Conservation (phyloP, 1,140 invertebrate species). For the Aphidius ervi region DNA sequence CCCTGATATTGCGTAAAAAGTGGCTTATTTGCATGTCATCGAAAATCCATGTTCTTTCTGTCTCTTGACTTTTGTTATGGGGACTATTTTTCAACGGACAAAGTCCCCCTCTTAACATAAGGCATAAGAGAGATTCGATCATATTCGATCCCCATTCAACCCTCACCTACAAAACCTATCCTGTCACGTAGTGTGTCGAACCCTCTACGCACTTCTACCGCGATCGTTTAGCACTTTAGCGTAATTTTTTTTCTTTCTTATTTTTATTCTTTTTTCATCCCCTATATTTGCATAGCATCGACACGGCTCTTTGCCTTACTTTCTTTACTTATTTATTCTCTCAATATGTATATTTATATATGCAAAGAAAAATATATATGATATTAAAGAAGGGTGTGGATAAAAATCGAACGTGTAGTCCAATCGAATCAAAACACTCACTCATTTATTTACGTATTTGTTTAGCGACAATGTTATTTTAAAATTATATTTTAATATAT, state of each 20-base stretch:
- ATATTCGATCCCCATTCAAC: slow-evolving; percentile 10
- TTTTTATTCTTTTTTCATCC: slow-evolving; percentile 33
- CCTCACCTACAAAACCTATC: neutral
- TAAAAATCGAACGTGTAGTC: slow-evolving; percentile 36
- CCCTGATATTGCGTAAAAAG: slow-evolving; percentile 15
- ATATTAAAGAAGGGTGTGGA: slow-evolving; percentile 7
- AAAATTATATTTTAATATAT: neutral
- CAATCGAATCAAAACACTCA: slow-evolving; percentile 44
- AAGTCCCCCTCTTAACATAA: slow-evolving; percentile 43
- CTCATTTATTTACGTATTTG: slow-evolving; percentile 31
- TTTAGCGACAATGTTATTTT: neutral
- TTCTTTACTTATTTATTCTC: neutral
- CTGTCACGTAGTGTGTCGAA: slow-evolving; percentile 17
- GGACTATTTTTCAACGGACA: slow-evolving; percentile 30
- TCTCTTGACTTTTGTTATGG: slow-evolving; percentile 12
- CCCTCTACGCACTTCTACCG: slow-evolving; percentile 21
- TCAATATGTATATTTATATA: neutral
- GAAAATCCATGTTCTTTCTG: slow-evolving; percentile 16
- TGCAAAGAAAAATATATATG: neutral
- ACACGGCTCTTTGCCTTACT: slow-evolving; percentile 10
- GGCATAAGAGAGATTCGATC: slow-evolving; percentile 26
- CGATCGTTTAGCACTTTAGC: slow-evolving; percentile 45
- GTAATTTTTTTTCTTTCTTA: slow-evolving; percentile 20
- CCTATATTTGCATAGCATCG: slow-evolving; percentile 40
- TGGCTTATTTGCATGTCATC: slow-evolving; percentile 30